Base-by-base conservation (phyloP, 2,113 vertebrate genomes). In the Oreocharis arfaki region DNA sequence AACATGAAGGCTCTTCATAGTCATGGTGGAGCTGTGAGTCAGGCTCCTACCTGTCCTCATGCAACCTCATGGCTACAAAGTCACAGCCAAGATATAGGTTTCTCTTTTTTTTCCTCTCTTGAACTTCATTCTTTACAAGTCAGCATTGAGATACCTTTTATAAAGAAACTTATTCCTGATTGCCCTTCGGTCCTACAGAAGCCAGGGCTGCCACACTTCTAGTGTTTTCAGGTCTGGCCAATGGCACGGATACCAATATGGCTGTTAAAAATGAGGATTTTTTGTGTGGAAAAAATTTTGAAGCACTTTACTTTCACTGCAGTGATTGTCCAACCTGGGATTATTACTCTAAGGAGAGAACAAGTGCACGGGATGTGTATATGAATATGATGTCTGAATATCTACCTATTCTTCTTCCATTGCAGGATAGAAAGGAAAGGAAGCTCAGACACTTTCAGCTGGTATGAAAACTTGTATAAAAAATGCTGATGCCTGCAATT, bases 41-140 rank as follows among this genome's bases (percentile, higher is more conserved):
- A 69, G 79, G 71, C 60, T 89, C 8, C 30, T 83, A 7, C 61
- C 41, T 1, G 5, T 69, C 44, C 74, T 52, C 24, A 2, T 64
- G 49, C n/a, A 79, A 26, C n/a, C 28, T 68, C 27, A 35, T 73
- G 49, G 37, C 74, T 94, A 4, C 49, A 35, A 32, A 71, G 46
- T 49, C 77, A 64, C 47, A 82, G 77, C 74, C 49, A 61, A 73
- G 65, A 41, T 76, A 42, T 3, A 35, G 42, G 42, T 8, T 73
- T 77, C 26, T 42, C 13, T 21, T 27, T 42, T 47, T 41, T 55
- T 30, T 12, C 20, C 3, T 39, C 22, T 32, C 26, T 83, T 94
- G 57, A 44, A 76, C 63, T 93, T 94, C 18, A 64, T 93, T 90
- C 74, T 91, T 83, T 88, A 11, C 35, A 55, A 91, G 89, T 89